phyloP scores from a whole-genome alignment of 2,113 vertebrate genomes.

The Eulacestoma nigropectus region DNA sequence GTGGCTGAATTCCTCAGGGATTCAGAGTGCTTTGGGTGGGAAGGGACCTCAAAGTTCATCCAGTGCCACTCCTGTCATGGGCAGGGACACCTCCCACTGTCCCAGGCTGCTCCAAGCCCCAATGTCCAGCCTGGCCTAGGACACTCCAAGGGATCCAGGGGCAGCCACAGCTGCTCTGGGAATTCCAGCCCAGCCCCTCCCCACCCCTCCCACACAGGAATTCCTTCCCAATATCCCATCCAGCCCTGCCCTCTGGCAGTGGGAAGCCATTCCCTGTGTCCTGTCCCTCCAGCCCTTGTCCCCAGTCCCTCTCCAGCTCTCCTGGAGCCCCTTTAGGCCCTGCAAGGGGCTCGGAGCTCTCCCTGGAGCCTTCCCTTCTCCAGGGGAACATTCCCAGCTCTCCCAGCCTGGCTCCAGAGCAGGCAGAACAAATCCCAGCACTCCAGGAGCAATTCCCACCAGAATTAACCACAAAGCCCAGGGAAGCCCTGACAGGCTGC shows the following conservation, averaged over 20 bases:
- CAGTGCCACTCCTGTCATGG: not conserved
- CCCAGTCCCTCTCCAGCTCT: not conserved
- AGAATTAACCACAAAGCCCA: not conserved
- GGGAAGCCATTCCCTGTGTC: not conserved
- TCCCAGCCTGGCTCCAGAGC: not conserved
- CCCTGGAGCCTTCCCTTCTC: not conserved
- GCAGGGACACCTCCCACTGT: rapidly evolving
- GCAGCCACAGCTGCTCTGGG: not conserved
- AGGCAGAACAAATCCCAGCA: not conserved
- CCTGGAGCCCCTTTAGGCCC: not conserved
- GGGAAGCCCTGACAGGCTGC: not conserved
- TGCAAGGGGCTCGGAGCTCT: not conserved
- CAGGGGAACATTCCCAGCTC: not conserved
- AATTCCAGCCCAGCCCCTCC: not conserved
- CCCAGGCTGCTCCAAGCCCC: rapidly evolving
- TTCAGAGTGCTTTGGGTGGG: not conserved
- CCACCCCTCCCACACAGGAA: rapidly evolving
- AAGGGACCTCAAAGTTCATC: rapidly evolving
- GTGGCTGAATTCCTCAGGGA: not conserved
- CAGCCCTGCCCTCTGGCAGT: not conserved
- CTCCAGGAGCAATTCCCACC: rapidly evolving
- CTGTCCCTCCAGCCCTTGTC: not conserved
- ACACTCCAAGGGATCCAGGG: not conserved
- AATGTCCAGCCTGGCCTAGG: rapidly evolving
- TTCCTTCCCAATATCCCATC: not conserved